phyloP scores from a whole-genome alignment of 2,113 vertebrate species.

The Pelecanus crispus region DNA sequence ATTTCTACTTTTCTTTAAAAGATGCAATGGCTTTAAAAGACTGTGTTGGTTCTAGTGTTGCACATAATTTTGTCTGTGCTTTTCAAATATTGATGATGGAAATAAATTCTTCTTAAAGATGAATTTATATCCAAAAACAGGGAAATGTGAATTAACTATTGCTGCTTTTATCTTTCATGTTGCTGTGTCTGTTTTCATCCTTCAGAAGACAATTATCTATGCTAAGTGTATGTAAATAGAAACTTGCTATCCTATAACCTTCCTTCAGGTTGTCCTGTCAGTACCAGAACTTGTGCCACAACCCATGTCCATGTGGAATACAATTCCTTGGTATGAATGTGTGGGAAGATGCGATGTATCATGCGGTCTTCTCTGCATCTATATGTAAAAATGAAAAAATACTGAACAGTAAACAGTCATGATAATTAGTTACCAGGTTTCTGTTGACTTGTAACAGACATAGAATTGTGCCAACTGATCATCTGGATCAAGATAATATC shows the following conservation, averaged over 20 bases:
- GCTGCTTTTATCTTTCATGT: neutral
- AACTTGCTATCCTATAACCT: neutral
- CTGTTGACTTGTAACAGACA: neutral
- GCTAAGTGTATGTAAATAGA: neutral
- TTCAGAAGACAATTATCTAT: neutral
- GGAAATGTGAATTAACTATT: neutral
- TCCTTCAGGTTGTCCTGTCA: neutral
- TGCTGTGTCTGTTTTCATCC: neutral
- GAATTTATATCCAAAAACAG: neutral
- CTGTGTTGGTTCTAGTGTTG: neutral
- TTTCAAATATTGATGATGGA: neutral
- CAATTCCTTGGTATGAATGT: neutral
- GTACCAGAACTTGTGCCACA: neutral
- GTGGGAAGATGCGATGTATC: neutral
- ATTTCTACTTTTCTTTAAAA: neutral
- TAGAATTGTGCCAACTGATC: neutral
- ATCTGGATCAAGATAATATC: neutral
- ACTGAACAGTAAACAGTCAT: neutral
- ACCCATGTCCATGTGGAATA: neutral
- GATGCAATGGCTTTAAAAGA: neutral
- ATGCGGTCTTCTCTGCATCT: neutral
- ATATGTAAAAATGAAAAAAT: neutral
- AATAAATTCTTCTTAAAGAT: neutral
- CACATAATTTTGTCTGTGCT: neutral
- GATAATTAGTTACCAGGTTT: neutral